Evolutionary conservation across 2,888 invertebrate genomes (phyloP).

Genomic region (Pyrocoelia pectoralis): DNA sequence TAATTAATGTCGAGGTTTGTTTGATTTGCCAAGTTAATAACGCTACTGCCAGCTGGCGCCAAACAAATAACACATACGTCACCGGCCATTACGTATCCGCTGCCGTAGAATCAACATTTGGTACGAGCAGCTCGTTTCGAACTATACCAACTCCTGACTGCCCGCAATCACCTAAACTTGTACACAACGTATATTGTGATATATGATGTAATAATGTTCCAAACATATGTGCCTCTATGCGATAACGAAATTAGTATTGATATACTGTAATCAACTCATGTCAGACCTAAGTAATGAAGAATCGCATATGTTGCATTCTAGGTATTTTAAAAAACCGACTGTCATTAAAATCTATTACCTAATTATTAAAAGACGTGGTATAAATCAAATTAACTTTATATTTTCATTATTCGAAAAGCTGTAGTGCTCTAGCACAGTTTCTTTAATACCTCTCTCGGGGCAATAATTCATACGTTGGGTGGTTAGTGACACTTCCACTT

Average conservation of each 20-base stretch:
- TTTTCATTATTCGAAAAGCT: slow-evolving; percentile 7
- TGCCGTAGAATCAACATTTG: slow-evolving; percentile 40
- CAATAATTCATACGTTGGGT: neutral
- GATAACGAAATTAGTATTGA: slow-evolving; percentile 61
- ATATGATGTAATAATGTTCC: slow-evolving; percentile 62
- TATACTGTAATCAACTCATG: slow-evolving; percentile 58
- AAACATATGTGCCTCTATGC: slow-evolving; percentile 59
- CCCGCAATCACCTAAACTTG: slow-evolving; percentile 60
- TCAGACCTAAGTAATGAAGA: slow-evolving; percentile 57
- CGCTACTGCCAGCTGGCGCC: slow-evolving; percentile 62
- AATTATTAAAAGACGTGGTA: neutral
- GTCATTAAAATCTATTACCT: slow-evolving; percentile 1
- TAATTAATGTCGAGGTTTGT: slow-evolving; percentile 62
- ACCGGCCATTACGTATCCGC: slow-evolving; percentile 58
- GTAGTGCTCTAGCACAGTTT: neutral
- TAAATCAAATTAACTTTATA: slow-evolving; percentile 5
- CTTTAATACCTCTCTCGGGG: neutral
- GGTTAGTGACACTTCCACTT: neutral
- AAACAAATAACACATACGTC: slow-evolving; percentile 63
- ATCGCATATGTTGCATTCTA: slow-evolving; percentile 53
- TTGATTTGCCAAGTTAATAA: slow-evolving; percentile 64
- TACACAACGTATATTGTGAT: slow-evolving; percentile 54
- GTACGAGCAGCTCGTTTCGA: slow-evolving; percentile 33
- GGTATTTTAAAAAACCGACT: slow-evolving; percentile 2
- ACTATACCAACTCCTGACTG: slow-evolving; percentile 44